Percentiles rank a stretch among this genome's conserved stretches.
Evolutionary conservation across 2,113 vertebrate species (phyloP).

Genomic region (Anolis carolinensis): DNA sequence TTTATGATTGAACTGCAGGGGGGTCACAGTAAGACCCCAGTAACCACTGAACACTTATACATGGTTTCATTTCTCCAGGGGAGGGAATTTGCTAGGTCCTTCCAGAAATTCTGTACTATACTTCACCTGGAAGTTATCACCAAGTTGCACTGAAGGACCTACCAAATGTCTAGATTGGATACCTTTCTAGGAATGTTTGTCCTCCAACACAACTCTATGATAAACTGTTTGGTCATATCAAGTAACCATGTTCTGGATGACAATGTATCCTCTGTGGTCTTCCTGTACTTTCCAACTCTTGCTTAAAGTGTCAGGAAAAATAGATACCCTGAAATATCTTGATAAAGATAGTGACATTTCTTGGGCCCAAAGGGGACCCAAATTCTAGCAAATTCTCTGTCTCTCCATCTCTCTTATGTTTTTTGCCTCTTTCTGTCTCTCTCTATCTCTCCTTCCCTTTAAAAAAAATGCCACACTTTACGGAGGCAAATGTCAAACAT

Average conservation of each 20-base stretch:
- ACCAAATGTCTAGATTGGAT: too few relatives aligned
- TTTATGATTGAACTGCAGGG: background rate
- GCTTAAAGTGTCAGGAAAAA: background rate
- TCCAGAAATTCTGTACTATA: too few relatives aligned
- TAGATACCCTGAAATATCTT: background rate
- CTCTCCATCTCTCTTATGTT: background rate
- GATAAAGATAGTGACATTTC: background rate
- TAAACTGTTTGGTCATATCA: too few relatives aligned
- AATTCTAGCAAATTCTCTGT: background rate
- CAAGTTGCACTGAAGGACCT: too few relatives aligned
- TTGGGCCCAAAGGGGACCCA: background rate
- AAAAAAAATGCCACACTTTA: background rate
- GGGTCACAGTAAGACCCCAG: too few relatives aligned
- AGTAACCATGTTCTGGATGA: too few relatives aligned
- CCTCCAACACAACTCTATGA: background rate
- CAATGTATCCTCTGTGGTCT: too few relatives aligned
- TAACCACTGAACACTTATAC: too few relatives aligned
- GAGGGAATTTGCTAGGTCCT: too few relatives aligned
- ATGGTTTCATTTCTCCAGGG: too few relatives aligned
- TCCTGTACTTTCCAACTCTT: background rate
- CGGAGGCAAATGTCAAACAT: conserved; percentile 19
- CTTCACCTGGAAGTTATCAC: too few relatives aligned
- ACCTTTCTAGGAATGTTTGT: too few relatives aligned
- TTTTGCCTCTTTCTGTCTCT: background rate
- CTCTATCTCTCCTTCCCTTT: conserved; percentile 7